These are phyloP conservation scores for Heliconius nattereri DNA, from an alignment of 1,140 invertebrate species.

Conservation along the genomic window DNA sequence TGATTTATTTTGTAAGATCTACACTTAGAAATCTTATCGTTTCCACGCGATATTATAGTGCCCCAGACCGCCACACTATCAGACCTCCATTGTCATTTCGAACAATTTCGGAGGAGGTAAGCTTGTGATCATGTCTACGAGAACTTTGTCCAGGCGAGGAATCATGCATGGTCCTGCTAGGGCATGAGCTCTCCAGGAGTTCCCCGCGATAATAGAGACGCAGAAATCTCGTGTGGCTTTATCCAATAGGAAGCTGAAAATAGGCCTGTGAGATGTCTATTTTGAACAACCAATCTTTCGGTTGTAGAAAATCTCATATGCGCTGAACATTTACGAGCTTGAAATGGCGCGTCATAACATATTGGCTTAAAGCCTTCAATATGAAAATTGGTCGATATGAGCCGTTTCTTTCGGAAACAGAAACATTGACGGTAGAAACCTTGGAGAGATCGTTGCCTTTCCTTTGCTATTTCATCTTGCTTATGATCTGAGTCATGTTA, in stretches of 20 bases:
- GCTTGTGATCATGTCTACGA: too few relatives aligned
- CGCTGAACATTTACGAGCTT: slow-evolving; percentile 39
- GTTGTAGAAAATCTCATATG: slow-evolving; percentile 39
- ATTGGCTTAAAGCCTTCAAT: slow-evolving; percentile 44
- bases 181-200: slow-evolving; percentile 30
- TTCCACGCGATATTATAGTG: too few relatives aligned
- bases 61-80: too few relatives aligned
- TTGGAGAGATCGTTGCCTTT: slow-evolving; percentile 30
- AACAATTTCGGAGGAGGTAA: too few relatives aligned
- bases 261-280: slow-evolving; percentile 55
- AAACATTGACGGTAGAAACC: slow-evolving; percentile 59
- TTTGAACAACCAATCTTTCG: slow-evolving; percentile 49
- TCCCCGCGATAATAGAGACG: slow-evolving; percentile 37
- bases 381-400: slow-evolving; percentile 54
- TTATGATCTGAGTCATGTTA: slow-evolving; percentile 29
- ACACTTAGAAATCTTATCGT: too few relatives aligned
- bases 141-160: too few relatives aligned
- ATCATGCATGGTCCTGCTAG: too few relatives aligned
- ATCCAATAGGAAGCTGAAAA: slow-evolving; percentile 50
- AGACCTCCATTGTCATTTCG: too few relatives aligned
- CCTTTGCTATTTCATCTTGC: slow-evolving; percentile 30
- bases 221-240: slow-evolving; percentile 50
- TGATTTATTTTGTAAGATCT: too few relatives aligned
- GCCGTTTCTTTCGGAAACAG: slow-evolving; percentile 43
- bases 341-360: slow-evolving; percentile 41